Percentiles rank a stretch among this genome's conserved stretches.
Conservation (phyloP, 2,113 vertebrate species). For the Atlantisia rogersi region DNA sequence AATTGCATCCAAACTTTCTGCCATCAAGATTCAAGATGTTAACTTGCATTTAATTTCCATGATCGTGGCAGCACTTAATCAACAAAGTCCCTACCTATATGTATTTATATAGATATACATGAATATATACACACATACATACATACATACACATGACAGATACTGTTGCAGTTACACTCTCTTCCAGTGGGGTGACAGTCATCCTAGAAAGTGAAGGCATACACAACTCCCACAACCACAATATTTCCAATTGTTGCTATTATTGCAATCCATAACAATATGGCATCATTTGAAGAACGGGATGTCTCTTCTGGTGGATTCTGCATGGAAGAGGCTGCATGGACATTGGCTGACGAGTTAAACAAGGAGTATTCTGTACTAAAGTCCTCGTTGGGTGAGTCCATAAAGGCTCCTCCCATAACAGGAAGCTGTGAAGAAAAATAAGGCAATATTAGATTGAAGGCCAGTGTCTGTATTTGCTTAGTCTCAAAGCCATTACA, state of each 20-base stretch:
- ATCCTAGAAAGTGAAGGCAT: constrained; percentile 95
- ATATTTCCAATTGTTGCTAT: constrained; percentile 97
- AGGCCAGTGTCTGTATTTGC: background rate
- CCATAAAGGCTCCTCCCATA: constrained; percentile 98
- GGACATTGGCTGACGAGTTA: constrained; percentile 93
- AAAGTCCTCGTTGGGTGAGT: constrained; percentile 95
- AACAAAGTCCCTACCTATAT: constrained; percentile 12
- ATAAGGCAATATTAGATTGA: constrained; percentile 17
- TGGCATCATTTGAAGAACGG: constrained; percentile 90
- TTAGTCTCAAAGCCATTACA: background rate
- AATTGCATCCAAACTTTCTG: background rate
- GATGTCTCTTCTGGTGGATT: constrained; percentile 86
- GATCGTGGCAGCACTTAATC: background rate
- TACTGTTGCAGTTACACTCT: background rate
- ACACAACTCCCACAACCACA: constrained; percentile 95
- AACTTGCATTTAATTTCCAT: background rate
- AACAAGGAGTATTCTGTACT: constrained; percentile 95
- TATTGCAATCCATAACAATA: constrained; percentile 97
- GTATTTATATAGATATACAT: constrained; percentile 66
- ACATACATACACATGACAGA: background rate
- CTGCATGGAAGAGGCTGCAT: constrained; percentile 81
- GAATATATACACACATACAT: constrained; percentile 54
- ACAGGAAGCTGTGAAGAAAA: constrained; percentile 89
- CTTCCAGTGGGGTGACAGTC: background rate
- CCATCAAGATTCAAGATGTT: background rate